Conservation (phyloP, 2,888 invertebrate species). For the Agriopis aurantiaria region DNA sequence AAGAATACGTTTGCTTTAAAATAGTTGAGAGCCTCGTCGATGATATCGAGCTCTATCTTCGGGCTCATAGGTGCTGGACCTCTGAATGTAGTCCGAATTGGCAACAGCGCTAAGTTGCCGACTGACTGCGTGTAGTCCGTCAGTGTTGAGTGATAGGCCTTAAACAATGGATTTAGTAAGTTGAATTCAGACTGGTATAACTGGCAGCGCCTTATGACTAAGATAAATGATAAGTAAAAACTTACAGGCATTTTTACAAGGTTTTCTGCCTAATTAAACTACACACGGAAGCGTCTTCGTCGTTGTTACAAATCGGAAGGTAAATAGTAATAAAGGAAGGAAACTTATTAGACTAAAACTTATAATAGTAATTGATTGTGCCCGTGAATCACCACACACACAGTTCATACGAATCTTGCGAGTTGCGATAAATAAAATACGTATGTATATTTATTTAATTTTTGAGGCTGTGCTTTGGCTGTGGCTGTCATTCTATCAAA, state of each 20-base stretch:
- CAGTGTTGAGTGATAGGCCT: conserved; percentile 99
- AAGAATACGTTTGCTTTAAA: conserved; percentile 99
- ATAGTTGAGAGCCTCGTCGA: conserved; percentile 98
- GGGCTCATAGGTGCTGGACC: conserved; percentile 94
- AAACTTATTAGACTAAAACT: too few species aligned
- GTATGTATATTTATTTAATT: too few species aligned
- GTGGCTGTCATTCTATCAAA: too few species aligned
- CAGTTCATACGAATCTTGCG: too few species aligned
- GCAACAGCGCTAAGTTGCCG: conserved; percentile 97
- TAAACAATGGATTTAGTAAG: conserved; percentile 51
- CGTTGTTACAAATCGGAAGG: too few species aligned
- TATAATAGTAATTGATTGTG: background rate
- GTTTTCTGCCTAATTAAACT: background rate
- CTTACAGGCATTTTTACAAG: conserved; percentile 59
- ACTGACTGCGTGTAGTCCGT: conserved; percentile 90
- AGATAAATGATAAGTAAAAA: conserved; percentile 10
- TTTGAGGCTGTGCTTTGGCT: too few species aligned
- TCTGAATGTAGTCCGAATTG: conserved; percentile 95
- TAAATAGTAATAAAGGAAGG: too few species aligned
- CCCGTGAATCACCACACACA: conserved; percentile 3
- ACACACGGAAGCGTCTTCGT: background rate
- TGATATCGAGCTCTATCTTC: conserved; percentile 93
- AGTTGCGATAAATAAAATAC: too few species aligned
- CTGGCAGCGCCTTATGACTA: background rate
- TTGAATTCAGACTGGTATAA: background rate